phyloP scores from a whole-genome alignment of 2,113 vertebrate species.

The Syngnathus typhle region DNA sequence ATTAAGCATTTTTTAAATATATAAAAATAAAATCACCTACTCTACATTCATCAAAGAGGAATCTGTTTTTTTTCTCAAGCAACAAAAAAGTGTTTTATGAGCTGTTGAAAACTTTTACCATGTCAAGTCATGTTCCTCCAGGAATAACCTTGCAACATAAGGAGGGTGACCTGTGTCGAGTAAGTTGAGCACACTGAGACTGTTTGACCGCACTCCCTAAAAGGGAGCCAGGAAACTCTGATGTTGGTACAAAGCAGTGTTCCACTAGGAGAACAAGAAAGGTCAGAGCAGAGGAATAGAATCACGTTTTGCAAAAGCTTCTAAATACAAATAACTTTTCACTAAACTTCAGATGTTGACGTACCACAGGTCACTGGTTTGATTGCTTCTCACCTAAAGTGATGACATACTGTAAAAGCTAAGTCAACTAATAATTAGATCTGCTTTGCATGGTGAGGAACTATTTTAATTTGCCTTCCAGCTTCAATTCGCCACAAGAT shows the following conservation, averaged over 20 bases:
- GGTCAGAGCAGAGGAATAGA: not conserved
- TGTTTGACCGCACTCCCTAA: conserved; percentile 12
- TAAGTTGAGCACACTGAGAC: conserved; percentile 14
- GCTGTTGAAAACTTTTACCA: not conserved
- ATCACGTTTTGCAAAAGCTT: not conserved
- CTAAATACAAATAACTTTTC: no score
- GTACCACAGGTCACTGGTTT: not conserved
- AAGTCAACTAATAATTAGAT: not conserved
- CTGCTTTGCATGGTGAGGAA: not conserved
- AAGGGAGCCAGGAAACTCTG: conserved; percentile 28
- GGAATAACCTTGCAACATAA: conserved; percentile 21
- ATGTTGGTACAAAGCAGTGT: conserved; percentile 6
- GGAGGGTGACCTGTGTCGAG: conserved; percentile 14
- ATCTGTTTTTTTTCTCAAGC: not conserved
- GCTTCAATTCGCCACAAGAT: conserved; percentile 1
- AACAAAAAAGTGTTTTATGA: not conserved
- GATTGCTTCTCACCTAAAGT: not conserved
- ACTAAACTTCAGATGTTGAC: not conserved
- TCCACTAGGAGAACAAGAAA: conserved; percentile 4
- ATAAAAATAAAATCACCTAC: not conserved
- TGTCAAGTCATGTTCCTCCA: conserved; percentile 13
- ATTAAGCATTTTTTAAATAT: no score
- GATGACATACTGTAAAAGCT: not conserved
- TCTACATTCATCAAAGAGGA: not conserved
- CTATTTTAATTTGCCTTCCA: not conserved